Percentiles rank a stretch among this genome's conserved stretches.
Conservation (phyloP, 1,140 invertebrate genomes). For the Drosophila novamexicana region DNA sequence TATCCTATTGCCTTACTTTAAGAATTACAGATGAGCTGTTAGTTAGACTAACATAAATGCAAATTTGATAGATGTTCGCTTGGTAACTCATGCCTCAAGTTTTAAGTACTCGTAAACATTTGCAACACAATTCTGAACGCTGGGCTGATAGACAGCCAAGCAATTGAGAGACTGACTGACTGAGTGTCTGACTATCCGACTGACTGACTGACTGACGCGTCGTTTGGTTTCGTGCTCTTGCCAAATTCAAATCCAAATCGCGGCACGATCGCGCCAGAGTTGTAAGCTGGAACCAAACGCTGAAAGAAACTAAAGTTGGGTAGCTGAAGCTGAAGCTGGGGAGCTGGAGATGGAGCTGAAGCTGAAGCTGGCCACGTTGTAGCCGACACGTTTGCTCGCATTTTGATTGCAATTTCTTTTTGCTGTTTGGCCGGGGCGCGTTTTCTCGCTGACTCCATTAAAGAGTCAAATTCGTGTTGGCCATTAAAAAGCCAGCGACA, state of each 20-base stretch:
- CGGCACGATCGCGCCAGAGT: conserved; percentile 68
- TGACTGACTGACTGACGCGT: conserved; percentile 38
- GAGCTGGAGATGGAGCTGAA: conserved; percentile 6
- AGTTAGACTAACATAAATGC: conserved; percentile 10
- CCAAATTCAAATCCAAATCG: conserved; percentile 79
- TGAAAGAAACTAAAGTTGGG: conserved; percentile 18
- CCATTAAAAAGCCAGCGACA: conserved; percentile 78
- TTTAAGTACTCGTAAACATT: conserved; percentile 30
- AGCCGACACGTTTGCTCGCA: conserved; percentile 81
- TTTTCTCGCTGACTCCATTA: conserved; percentile 60
- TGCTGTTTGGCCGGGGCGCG: conserved; percentile 42
- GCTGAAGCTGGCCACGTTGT: conserved; percentile 60
- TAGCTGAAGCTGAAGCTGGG: conserved; percentile 16
- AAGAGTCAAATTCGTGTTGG: conserved; percentile 81
- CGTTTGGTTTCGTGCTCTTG: conserved; percentile 65
- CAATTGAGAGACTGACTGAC: conserved; percentile 2
- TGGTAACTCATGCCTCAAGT: conserved; percentile 12
- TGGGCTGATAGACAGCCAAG: conserved; percentile 12
- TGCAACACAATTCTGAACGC: conserved; percentile 72
- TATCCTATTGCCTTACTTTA: neutral
- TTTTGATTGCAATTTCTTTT: conserved; percentile 83
- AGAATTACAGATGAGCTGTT: neutral
- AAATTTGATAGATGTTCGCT: conserved; percentile 8
- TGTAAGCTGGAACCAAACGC: conserved; percentile 22
- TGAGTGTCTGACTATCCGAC: conserved; percentile 16